Evolutionary conservation across 2,888 invertebrate genomes (phyloP).

Genomic region (Pandemis cinnamomeana): DNA sequence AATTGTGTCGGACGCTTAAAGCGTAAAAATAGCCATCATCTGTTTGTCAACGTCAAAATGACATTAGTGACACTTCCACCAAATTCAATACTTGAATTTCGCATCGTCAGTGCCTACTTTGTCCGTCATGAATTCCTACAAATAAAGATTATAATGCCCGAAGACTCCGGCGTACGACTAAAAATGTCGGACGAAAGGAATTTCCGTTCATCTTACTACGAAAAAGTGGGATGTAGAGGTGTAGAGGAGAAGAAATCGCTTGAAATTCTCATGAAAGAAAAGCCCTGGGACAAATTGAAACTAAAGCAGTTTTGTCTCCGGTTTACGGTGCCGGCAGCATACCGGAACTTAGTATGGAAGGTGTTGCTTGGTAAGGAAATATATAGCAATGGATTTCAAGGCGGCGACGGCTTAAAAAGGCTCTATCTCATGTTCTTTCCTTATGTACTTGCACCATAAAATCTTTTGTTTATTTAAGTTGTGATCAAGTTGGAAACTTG

Average conservation of each 20-base stretch:
- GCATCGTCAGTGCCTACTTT: constrained; percentile 18
- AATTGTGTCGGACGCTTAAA: neutral
- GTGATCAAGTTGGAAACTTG: neutral
- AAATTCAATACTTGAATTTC: constrained; percentile 27
- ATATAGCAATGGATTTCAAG: neutral
- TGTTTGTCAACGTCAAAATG: constrained; percentile 28
- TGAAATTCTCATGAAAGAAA: constrained; percentile 94
- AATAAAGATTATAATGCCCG: constrained; percentile 36
- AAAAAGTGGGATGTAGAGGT: constrained; percentile 94
- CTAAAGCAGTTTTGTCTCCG: constrained; percentile 93
- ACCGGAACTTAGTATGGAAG: constrained; percentile 94
- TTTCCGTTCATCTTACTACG: constrained; percentile 92
- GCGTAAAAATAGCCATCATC: constrained; percentile 24
- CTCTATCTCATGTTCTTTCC: neutral
- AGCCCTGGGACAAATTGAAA: constrained; percentile 90
- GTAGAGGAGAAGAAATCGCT: constrained; percentile 96
- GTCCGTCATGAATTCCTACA: constrained; percentile 20
- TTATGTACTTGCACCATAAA: neutral
- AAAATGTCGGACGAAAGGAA: constrained; percentile 88
- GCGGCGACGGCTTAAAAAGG: neutral
- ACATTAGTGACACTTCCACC: constrained; percentile 13
- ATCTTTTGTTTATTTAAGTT: neutral
- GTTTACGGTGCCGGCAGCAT: constrained; percentile 92
- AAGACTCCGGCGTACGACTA: constrained; percentile 28
- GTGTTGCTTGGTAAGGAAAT: constrained; percentile 87